Evolutionary conservation across 1,140 invertebrate genomes (phyloP), one percentile per base, ranked within the genome.

Genomic region (Polypedilum vanderplanki): DNA sequence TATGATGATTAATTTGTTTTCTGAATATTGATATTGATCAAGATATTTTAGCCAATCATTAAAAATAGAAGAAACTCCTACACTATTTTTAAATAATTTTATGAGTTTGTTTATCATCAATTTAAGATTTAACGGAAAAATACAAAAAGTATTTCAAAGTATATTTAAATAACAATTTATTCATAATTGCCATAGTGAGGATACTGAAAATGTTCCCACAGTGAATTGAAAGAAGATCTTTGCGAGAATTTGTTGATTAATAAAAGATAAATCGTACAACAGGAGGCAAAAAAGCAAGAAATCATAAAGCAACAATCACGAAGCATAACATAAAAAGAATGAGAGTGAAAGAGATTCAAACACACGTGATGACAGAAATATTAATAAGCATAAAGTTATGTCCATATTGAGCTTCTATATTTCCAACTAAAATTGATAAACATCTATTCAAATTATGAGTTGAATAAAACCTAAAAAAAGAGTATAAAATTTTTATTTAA

Each of bases 301-400:
- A 46, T 9, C 9, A 46, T 46, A 46, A 57, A 57, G 10, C n/a
- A n/a, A 57, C 9, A 46, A 57, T 46, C 46, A n/a, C n/a, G 46
- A 57, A 57, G 46, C 46, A 57, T n/a, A 57, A 57, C 12, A 57
- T 57, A 57, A 57, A 57, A 5, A 1, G 24, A 33, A 33, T 33
- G 5, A 33, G 24, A 33, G 24, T 33, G 24, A 33, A 33, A 33
- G 24, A 33, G 24, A 33, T 33, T 33, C 24, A 33, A 33, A 33
- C 24, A 33, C n/a, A 57, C 46, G 46, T 57, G 46, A 57, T 57
- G 46, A 57, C 46, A 57, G 46, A 57, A 57, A 57, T 57, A 57
- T 57, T 57, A 57, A 57, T 57, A 57, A 57, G 46, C 46, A 57
- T 57, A 57, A 57, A 57, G 46, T 57, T 57, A 57, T 57, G 46